Evolutionary conservation across 2,888 invertebrate species (phyloP).

Genomic region (Spodoptera picta): DNA sequence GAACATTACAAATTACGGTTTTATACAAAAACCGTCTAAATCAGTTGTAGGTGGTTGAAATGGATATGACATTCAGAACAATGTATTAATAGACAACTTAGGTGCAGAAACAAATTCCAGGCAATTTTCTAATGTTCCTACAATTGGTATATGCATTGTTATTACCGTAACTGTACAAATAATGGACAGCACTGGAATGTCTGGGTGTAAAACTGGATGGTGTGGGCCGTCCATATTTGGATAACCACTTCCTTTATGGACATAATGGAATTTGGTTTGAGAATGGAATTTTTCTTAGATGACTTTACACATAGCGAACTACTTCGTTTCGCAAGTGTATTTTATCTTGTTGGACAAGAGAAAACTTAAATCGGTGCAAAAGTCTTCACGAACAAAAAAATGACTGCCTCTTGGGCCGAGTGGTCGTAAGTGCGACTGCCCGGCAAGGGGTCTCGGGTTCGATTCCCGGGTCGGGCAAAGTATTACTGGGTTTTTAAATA

Average conservation of each 20-base stretch:
- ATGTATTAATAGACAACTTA: conserved; percentile 28
- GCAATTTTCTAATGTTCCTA: conserved; percentile 53
- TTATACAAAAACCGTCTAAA: conserved; percentile 11
- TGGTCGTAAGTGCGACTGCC: too few relatives aligned
- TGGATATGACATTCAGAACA: conserved; percentile 49
- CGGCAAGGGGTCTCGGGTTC: too few relatives aligned
- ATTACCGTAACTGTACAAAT: conserved; percentile 41
- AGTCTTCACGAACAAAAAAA: too few relatives aligned
- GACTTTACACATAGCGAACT: too few relatives aligned
- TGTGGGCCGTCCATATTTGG: conserved; percentile 41
- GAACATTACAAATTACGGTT: not conserved
- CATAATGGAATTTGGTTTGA: too few relatives aligned
- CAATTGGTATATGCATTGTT: conserved; percentile 39
- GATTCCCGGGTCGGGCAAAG: too few relatives aligned
- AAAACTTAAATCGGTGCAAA: too few relatives aligned
- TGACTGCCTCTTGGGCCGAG: too few relatives aligned
- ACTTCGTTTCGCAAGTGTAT: too few relatives aligned
- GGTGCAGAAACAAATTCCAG: conserved; percentile 39
- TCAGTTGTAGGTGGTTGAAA: conserved; percentile 48
- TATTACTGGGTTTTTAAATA: too few relatives aligned
- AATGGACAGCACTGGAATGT: conserved; percentile 24
- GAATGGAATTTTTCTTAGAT: too few relatives aligned
- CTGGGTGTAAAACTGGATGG: conserved; percentile 33
- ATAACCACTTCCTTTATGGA: conserved; percentile 29
- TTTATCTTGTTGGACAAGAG: too few relatives aligned